Conservation (phyloP, 2,113 vertebrate genomes). For the Zingel zingel region DNA sequence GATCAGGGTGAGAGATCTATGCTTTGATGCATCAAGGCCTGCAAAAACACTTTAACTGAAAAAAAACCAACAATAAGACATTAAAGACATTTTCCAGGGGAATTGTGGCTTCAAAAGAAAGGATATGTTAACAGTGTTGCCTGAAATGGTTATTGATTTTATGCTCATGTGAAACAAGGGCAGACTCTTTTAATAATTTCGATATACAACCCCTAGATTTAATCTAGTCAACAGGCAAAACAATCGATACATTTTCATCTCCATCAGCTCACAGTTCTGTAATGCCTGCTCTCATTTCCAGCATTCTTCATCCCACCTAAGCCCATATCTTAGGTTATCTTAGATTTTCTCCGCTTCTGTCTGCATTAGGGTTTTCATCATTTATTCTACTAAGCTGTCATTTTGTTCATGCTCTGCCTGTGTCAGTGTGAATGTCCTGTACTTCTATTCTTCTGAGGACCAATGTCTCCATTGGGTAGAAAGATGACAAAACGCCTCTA, state of each 20-base stretch:
- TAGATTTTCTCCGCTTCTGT: conserved; percentile 36
- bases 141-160: conserved; percentile 76
- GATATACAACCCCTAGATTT: conserved; percentile 48
- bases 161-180: conserved; percentile 72
- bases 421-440: neutral
- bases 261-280: conserved; percentile 44
- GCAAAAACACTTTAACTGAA: conserved; percentile 25
- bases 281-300: conserved; percentile 55
- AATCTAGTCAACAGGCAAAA: conserved; percentile 68
- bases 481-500: neutral
- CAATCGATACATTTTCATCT: conserved; percentile 72
- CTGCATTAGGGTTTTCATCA: conserved; percentile 37
- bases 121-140: conserved; percentile 65
- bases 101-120: conserved; percentile 51
- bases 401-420: conserved; percentile 27
- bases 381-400: conserved; percentile 33
- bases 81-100: conserved; percentile 42
- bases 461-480: neutral
- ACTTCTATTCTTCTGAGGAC: neutral
- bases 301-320: conserved; percentile 41
- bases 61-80: conserved; percentile 37
- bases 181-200: conserved; percentile 67
- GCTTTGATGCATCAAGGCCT: conserved; percentile 20
- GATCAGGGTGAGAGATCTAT: conserved; percentile 14
- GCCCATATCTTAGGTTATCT: conserved; percentile 19